Conservation (phyloP, 2,113 vertebrate species). For the Odontophorus gujanensis region DNA sequence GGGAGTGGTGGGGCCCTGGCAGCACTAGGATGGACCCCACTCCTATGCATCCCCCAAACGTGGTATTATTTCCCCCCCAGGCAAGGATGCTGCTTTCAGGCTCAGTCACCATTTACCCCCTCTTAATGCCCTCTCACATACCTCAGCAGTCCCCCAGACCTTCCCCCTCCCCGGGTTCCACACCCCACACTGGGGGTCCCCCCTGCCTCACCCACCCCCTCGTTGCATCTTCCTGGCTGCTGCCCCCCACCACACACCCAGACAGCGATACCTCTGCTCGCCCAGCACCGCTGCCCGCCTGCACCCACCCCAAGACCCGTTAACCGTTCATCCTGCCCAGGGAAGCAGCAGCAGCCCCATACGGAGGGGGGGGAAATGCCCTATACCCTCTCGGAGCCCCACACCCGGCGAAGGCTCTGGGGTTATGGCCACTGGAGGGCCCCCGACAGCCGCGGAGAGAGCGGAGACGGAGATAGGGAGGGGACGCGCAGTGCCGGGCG, state of each 20-base stretch:
- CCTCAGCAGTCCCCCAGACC: too few species aligned
- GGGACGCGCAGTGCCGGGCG: background rate
- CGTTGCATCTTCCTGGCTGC: background rate
- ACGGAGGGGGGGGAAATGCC: background rate
- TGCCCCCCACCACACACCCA: background rate
- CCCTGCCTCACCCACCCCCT: background rate
- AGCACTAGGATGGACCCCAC: fast-evolving
- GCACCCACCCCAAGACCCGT: background rate
- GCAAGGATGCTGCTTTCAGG: background rate
- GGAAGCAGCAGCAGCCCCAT: fast-evolving
- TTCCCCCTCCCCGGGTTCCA: too few species aligned
- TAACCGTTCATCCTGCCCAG: too few species aligned
- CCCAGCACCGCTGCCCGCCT: background rate
- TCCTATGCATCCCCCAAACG: background rate
- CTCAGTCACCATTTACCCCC: background rate
- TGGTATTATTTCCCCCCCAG: background rate
- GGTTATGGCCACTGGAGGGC: slow-evolving; percentile 12
- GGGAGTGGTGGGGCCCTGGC: too few species aligned
- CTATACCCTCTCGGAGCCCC: background rate
- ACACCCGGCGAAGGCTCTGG: background rate
- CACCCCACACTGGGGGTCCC: background rate
- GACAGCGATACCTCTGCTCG: background rate
- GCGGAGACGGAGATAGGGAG: fast-evolving
- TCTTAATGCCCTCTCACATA: background rate
- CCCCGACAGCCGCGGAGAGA: background rate